Percentiles rank a stretch among this genome's conserved stretches.
These are phyloP conservation scores for Irena cyanogastra DNA, from an alignment of 2,113 vertebrate species.

Conservation along the genomic window DNA sequence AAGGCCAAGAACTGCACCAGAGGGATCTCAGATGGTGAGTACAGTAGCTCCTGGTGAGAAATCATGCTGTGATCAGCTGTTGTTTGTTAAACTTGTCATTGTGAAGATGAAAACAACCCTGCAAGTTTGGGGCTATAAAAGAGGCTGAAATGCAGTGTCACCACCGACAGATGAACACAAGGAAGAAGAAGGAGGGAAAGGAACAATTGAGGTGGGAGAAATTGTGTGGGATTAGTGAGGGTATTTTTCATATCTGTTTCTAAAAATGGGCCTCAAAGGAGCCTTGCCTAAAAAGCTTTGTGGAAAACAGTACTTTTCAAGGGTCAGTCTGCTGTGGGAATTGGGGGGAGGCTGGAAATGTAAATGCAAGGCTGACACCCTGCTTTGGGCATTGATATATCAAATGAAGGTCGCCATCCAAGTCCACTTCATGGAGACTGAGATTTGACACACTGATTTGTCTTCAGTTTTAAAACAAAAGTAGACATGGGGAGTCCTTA, in stretches of 20 bases:
- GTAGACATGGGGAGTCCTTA: background rate
- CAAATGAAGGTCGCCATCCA: background rate
- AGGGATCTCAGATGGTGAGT: background rate
- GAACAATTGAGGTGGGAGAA: background rate
- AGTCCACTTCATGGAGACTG: background rate
- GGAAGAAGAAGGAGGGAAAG: background rate
- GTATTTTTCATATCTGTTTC: background rate
- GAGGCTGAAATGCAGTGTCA: background rate
- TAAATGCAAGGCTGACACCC: background rate
- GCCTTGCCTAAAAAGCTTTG: background rate
- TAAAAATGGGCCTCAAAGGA: background rate
- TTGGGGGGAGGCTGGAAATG: background rate
- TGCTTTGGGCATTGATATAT: background rate
- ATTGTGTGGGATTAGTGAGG: background rate
- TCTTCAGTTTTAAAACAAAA: background rate
- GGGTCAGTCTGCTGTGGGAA: rapidly evolving
- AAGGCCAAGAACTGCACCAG: background rate
- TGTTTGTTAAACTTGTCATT: background rate
- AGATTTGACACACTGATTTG: background rate
- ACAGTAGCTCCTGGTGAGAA: background rate
- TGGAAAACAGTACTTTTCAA: background rate
- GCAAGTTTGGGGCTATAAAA: background rate
- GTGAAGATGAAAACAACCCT: background rate
- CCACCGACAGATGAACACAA: background rate
- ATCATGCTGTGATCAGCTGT: background rate